Percentiles rank a stretch among this genome's conserved stretches.
Evolutionary conservation across 2,797 vertebrate genomes (phyloP).

Genomic region (Thamnophis elegans): DNA sequence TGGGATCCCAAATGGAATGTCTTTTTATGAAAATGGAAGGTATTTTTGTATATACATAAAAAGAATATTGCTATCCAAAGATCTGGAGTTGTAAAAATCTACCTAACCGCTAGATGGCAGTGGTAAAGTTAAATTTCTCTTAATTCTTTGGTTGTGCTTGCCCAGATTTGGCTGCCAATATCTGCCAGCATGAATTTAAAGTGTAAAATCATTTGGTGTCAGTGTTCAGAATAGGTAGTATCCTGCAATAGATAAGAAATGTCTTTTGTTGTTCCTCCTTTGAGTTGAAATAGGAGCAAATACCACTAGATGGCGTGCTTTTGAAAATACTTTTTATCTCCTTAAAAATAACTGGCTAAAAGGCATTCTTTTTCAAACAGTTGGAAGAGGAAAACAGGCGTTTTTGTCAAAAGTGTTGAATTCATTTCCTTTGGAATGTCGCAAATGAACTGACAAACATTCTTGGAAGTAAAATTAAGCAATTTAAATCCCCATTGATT

Average conservation of each 20-base stretch:
- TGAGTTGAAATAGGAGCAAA: not conserved
- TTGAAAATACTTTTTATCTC: not conserved
- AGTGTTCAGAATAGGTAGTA: not conserved
- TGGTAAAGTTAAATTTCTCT: not conserved
- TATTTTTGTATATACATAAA: not conserved
- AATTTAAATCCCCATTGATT: not conserved
- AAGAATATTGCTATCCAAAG: not conserved
- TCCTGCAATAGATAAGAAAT: not conserved
- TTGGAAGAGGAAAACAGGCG: not conserved
- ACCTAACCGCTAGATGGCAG: not conserved
- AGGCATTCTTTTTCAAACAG: not conserved
- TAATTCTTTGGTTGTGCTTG: not conserved
- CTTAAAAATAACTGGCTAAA: too few relatives aligned
- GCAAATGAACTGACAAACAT: not conserved
- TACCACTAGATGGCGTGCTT: constrained; percentile 14
- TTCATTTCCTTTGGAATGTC: not conserved
- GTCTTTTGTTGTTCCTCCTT: not conserved
- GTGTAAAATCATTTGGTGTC: not conserved
- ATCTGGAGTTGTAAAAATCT: not conserved
- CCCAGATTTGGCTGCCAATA: not conserved
- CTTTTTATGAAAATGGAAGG: not conserved
- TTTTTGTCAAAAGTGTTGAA: not conserved
- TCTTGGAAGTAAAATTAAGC: not conserved
- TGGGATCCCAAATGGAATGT: not conserved
- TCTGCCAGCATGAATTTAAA: not conserved